Evolutionary conservation across 2,113 vertebrate genomes (phyloP), one percentile per base, ranked within the genome.

Genomic region (Poeciliopsis occidentalis): DNA sequence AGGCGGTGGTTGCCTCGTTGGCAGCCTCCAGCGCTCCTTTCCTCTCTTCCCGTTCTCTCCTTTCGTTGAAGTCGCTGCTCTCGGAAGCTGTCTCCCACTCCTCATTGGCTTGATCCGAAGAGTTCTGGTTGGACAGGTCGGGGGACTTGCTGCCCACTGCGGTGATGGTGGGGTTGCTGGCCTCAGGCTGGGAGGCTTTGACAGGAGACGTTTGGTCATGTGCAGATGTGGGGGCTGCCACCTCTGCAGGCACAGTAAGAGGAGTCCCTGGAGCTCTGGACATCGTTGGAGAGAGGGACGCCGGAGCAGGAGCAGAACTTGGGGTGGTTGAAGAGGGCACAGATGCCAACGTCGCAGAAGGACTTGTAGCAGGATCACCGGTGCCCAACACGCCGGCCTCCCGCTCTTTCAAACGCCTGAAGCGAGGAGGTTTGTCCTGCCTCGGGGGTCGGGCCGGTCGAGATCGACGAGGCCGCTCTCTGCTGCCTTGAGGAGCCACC

Each of bases 81-180:
- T 99, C 98, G 0, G 98, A 99, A 31, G 98, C 98, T 0, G 98
- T 99, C 88, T 99, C 98, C 98, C 98, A 99, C 73, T 99, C 98
- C 81, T 99, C 98, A 8, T 99, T 99, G 64, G 98, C 98, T 91
- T 99, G 98, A 86, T 99, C 98, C 34, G 98, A 99, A 7, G 98
- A 99, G 86, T 99, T 99, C 90, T 99, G 98, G 81, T 99, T 99
- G 66, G 98, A 99, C 83, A 99, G 87, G 75, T 99, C 98, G 1
- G 98, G 98, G 0, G 98, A 99, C 83, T 99, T 99, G 76, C 94
- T 98, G 71, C 97, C 98, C 0, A 95, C 91, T 32, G 92, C 93
- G n/a, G n/a, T n/a, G n/a, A n/a, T n/a, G n/a, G n/a, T n/a, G n/a
- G n/a, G n/a, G n/a, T n/a, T n/a, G n/a, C n/a, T n/a, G n/a, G n/a